Percentiles rank a stretch among this genome's conserved stretches.
Conservation (phyloP, 2,797 vertebrate species). For the Aythya fuligula region DNA sequence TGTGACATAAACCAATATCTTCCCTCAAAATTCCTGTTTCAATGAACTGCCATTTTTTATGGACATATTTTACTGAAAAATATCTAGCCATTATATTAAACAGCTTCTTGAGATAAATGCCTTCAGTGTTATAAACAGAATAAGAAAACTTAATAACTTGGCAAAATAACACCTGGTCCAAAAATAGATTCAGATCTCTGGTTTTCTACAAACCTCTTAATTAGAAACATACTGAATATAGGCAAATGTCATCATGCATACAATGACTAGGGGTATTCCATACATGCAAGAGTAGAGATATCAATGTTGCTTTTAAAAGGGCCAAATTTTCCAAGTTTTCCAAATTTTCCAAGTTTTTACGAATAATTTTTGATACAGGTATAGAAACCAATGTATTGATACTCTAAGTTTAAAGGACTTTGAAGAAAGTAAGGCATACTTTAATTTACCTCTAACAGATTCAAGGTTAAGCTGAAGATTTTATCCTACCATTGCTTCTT, state of each 20-base stretch:
- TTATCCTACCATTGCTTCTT: not conserved
- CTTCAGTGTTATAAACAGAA: not conserved
- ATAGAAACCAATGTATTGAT: not conserved
- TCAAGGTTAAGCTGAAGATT: not conserved
- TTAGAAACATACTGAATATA: not conserved
- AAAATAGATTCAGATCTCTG: not conserved
- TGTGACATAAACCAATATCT: not conserved
- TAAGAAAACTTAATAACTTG: not conserved
- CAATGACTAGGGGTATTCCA: not conserved
- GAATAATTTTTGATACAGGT: not conserved
- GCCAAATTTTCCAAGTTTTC: not conserved
- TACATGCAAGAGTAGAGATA: not conserved
- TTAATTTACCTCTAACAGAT: not conserved
- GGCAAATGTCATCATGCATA: not conserved
- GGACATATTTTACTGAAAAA: not conserved
- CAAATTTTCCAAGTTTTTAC: not conserved
- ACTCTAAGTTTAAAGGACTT: not conserved
- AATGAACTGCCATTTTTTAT: not conserved
- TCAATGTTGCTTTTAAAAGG: not conserved
- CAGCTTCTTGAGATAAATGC: not conserved
- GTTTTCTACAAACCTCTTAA: not conserved
- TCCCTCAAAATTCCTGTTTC: not conserved
- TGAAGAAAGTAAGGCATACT: not conserved
- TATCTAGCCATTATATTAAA: not conserved
- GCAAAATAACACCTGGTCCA: not conserved